phyloP scores from a whole-genome alignment of 2,888 invertebrate genomes.

The Melikaiella ostensackeni region DNA sequence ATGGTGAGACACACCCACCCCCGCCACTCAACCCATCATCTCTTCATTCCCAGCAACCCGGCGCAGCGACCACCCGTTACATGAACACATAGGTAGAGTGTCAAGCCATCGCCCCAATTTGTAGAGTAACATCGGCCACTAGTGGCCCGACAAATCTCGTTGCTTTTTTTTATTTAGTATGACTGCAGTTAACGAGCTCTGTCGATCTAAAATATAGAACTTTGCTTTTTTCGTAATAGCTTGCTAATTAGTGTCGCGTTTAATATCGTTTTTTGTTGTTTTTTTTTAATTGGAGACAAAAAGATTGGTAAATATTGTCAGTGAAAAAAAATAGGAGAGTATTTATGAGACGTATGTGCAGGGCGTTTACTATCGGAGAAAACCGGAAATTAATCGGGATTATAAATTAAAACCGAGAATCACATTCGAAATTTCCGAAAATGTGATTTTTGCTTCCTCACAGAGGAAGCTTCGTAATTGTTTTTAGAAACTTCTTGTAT shows the following conservation, averaged over 20 bases:
- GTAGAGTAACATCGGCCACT: constrained; percentile 22
- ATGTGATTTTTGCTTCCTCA: too few relatives aligned
- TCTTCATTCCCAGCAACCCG: neutral
- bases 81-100: constrained; percentile 17
- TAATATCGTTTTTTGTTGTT: neutral
- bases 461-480: too few relatives aligned
- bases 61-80: constrained; percentile 16
- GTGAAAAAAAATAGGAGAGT: too few relatives aligned
- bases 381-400: too few relatives aligned
- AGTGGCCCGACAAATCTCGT: constrained; percentile 23
- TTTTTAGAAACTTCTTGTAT: too few relatives aligned
- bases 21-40: neutral
- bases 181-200: constrained; percentile 29
- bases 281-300: too few relatives aligned
- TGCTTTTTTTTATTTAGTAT: constrained; percentile 15
- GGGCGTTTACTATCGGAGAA: too few relatives aligned
- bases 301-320: too few relatives aligned
- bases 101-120: constrained; percentile 29
- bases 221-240: neutral
- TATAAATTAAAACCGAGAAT: too few relatives aligned
- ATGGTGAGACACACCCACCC: neutral
- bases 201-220: neutral
- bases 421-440: too few relatives aligned
- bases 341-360: too few relatives aligned
- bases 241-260: neutral